These are phyloP conservation scores for Cybosia mesomella DNA, from an alignment of 2,888 invertebrate species.

Conservation along the genomic window DNA sequence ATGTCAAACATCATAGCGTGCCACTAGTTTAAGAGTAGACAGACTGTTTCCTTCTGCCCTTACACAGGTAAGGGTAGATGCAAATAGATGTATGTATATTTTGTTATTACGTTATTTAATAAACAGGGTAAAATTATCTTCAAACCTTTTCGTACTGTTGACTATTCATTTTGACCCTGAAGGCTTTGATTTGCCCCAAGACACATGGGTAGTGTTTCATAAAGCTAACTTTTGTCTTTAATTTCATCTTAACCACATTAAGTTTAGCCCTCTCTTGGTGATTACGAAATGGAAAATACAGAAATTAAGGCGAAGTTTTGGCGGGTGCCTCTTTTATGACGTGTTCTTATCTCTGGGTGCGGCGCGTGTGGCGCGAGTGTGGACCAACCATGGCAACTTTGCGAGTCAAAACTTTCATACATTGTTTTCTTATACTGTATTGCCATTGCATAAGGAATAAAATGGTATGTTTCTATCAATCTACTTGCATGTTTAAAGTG, in stretches of 20 bases:
- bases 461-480: conserved; percentile 43
- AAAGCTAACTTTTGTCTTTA: conserved; percentile 44
- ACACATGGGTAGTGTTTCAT: not conserved
- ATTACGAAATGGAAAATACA: conserved; percentile 73
- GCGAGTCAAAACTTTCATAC: conserved; percentile 53
- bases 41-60: too few species aligned
- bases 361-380: conserved; percentile 68
- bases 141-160: too few species aligned
- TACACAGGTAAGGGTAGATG: too few species aligned
- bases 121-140: too few species aligned
- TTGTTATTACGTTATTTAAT: too few species aligned
- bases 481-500: conserved; percentile 54
- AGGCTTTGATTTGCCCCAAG: not conserved
- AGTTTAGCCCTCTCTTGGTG: conserved; percentile 62
- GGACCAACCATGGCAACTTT: conserved; percentile 57
- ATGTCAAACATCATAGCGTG: too few species aligned
- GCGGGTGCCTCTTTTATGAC: conserved; percentile 80
- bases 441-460: conserved; percentile 56
- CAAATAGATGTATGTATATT: too few species aligned
- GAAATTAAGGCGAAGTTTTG: conserved; percentile 80
- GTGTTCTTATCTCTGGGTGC: conserved; percentile 80
- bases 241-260: conserved; percentile 61
- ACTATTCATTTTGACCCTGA: too few species aligned
- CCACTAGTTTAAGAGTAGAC: too few species aligned
- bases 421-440: conserved; percentile 49